Base-by-base conservation (phyloP, 1,140 invertebrate species). In the Leguminivora glycinivorella region DNA sequence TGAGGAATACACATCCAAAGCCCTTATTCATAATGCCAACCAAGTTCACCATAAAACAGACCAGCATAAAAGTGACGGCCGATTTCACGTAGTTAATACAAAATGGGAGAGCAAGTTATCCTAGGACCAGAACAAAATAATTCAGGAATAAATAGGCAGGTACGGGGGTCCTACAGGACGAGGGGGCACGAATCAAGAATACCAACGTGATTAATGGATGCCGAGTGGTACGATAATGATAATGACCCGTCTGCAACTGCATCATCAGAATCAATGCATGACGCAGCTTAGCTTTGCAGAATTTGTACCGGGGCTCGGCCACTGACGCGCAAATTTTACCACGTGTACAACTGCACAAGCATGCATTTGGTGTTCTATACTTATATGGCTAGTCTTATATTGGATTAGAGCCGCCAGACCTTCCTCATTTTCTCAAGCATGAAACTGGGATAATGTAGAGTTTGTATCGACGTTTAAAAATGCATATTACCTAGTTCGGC, bases 121-220 rank as follows among this genome's bases (percentile, higher is more conserved):
- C 14, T 43, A 43, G 40, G 14, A n/a, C n/a, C 4, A 17, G 40
- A 43, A 43, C n/a, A 43, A 43, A 43, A 43, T 17, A n/a, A 9
- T 43, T 17, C 40, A 17, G 14, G n/a, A 43, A 43, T 43, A 43
- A 43, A 43, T 1, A n/a, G n/a, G 40, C 40, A 43, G 40, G n/a
- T 43, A 43, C 40, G 10, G 34, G 34, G n/a, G 4, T n/a, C 40
- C 40, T 43, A 43, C n/a, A 43, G 75, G 24, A 5, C 43, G 70
- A 43, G 69, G 68, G 25, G 67, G 75, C 70, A 76, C 83, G 72
- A 75, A 79, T 83, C 83, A 83, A 83, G 80, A 83, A 87, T 84
- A 87, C 79, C 88, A 85, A 85, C 83, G 81, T 90, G 87, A 90
- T 90, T 90, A 90, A 90, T 90, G 85, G 86, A 87, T 86, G 78